These are phyloP conservation scores for Cyphomyrus plagiostoma DNA, from an alignment of 2,113 vertebrate species.

Conservation along the genomic window DNA sequence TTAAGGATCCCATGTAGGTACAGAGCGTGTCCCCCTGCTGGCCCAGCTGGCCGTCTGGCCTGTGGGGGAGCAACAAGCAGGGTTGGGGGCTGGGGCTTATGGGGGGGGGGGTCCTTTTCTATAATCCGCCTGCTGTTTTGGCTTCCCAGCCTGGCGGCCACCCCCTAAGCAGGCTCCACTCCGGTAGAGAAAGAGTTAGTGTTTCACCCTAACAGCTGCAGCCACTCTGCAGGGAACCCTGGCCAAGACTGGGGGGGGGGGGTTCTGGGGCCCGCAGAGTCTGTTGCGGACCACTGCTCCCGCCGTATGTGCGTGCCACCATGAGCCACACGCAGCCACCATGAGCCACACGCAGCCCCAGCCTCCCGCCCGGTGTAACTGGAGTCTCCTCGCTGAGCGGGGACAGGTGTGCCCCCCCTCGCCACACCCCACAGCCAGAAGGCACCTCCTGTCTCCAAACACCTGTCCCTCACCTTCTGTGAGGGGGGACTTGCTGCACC, in stretches of 20 bases:
- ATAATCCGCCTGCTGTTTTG: constrained; percentile 31
- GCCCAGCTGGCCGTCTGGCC: no score
- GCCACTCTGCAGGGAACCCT: constrained; percentile 27
- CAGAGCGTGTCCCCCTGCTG: not conserved
- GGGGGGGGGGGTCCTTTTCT: not conserved
- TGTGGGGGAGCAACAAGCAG: not conserved
- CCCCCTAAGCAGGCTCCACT: constrained; percentile 15
- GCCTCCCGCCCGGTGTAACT: constrained; percentile 28
- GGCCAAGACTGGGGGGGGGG: constrained; percentile 27
- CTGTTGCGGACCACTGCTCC: constrained; percentile 24
- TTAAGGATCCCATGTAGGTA: not conserved
- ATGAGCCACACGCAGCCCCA: not conserved
- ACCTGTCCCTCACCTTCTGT: constrained; percentile 43
- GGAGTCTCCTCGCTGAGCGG: constrained; percentile 25
- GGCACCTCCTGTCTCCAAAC: constrained; percentile 38
- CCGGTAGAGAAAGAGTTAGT: constrained; percentile 37
- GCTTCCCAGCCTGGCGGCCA: constrained; percentile 19
- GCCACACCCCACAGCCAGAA: constrained; percentile 32
- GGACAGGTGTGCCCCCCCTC: constrained; percentile 34
- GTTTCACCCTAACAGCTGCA: constrained; percentile 45
- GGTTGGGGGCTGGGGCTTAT: not conserved
- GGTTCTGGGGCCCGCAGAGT: not conserved
- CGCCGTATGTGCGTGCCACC: constrained; percentile 9
- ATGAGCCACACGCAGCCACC: not conserved
- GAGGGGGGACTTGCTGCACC: constrained; percentile 14